Percentiles rank a stretch among this genome's conserved stretches.
Conservation (phyloP, 92 coral and sea anemone genomes). For the Isaurus tuberculatus region DNA sequence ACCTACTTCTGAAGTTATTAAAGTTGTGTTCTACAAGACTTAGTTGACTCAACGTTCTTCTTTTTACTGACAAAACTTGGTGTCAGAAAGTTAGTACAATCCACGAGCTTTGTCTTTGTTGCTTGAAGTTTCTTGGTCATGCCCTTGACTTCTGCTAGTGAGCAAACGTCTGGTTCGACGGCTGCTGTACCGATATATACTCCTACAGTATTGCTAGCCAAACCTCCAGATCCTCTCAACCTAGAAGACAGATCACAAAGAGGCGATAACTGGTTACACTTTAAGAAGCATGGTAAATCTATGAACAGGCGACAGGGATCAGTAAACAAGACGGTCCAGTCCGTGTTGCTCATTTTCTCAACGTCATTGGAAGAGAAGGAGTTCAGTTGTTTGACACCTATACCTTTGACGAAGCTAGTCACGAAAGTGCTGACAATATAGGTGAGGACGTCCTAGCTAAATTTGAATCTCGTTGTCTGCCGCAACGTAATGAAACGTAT, state of each 20-base stretch:
- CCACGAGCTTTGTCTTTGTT: neutral
- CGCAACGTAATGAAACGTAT: constrained; percentile 28
- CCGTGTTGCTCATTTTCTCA: constrained; percentile 42
- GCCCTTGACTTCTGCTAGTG: neutral
- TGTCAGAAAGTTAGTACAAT: too few relatives aligned
- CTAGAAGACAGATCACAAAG: constrained; percentile 37
- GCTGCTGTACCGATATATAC: neutral
- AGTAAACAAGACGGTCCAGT: constrained; percentile 1
- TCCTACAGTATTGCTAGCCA: constrained; percentile 21
- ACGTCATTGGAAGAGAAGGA: constrained; percentile 45
- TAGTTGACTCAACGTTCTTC: too few relatives aligned
- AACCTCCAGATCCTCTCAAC: constrained; percentile 50
- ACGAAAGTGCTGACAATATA: constrained; percentile 41
- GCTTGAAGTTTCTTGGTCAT: neutral
- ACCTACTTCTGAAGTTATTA: too few relatives aligned
- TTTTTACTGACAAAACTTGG: too few relatives aligned
- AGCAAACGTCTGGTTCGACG: neutral
- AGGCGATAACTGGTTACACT: constrained; percentile 35
- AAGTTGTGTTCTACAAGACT: too few relatives aligned
- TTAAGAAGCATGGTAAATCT: constrained; percentile 24
- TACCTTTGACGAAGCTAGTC: constrained; percentile 24
- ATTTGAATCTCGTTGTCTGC: constrained; percentile 55
- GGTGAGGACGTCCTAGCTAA: constrained; percentile 43
- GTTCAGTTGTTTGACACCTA: constrained; percentile 25
- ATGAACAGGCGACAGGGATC: too few relatives aligned